These are phyloP conservation scores for Cyphomyrus discorhynchus DNA, from an alignment of 2,113 vertebrate genomes.

Conservation along the genomic window DNA sequence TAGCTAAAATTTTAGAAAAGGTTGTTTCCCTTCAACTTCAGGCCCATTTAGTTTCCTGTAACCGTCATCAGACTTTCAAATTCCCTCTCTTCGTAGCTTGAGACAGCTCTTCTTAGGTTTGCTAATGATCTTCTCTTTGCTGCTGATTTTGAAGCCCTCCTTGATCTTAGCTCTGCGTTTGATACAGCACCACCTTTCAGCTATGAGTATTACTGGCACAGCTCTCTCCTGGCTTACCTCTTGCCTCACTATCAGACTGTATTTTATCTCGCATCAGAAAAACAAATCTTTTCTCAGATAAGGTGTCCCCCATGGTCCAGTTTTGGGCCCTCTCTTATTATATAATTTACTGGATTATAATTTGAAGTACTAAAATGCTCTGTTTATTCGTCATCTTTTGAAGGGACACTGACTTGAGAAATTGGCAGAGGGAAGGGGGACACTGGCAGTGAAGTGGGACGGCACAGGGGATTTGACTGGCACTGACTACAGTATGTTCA, in stretches of 20 bases:
- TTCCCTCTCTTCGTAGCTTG: background rate
- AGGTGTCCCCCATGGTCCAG: background rate
- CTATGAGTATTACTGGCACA: background rate
- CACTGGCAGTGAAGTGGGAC: background rate
- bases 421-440: background rate
- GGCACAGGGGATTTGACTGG: background rate
- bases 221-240: background rate
- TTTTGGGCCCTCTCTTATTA: background rate
- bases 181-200: background rate
- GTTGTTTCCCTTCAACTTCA: background rate
- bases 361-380: background rate
- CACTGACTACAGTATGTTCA: background rate
- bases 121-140: background rate
- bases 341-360: background rate
- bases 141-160: background rate
- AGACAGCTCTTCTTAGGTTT: background rate
- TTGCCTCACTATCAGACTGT: background rate
- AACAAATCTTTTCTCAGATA: background rate
- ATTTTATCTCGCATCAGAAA: background rate
- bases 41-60: background rate
- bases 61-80: background rate
- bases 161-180: background rate
- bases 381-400: background rate
- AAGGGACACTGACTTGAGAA: background rate
- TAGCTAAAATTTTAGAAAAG: background rate